phyloP scores from a whole-genome alignment of 2,113 vertebrate species.

The Cricetomys ansorgei region DNA sequence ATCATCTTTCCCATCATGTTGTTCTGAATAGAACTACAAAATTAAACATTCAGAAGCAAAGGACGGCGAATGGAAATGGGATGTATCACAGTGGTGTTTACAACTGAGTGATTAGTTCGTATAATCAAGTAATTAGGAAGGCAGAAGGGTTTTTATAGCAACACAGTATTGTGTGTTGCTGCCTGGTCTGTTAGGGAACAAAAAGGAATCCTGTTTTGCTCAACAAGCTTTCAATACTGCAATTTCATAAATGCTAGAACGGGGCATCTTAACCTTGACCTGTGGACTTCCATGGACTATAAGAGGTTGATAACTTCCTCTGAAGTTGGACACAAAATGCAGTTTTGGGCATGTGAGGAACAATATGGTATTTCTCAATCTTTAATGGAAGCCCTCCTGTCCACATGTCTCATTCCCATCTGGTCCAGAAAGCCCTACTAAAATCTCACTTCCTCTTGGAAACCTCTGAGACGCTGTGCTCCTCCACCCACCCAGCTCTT shows the following conservation, averaged over 20 bases:
- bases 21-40: constrained; percentile 35
- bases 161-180: background rate
- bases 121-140: background rate
- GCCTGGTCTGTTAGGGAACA: background rate
- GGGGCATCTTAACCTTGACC: constrained; percentile 36
- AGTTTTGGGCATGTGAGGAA: background rate
- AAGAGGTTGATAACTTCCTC: background rate
- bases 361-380: background rate
- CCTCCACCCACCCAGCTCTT: no score
- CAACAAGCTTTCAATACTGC: background rate
- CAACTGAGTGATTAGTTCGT: constrained; percentile 18
- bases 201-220: background rate
- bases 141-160: background rate
- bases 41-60: constrained; percentile 46
- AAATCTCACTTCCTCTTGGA: background rate
- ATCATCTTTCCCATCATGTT: background rate
- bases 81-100: background rate
- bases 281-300: background rate
- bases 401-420: background rate
- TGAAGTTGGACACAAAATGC: background rate
- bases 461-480: background rate
- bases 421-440: background rate
- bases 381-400: background rate
- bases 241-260: background rate
- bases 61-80: background rate